Evolutionary conservation across 2,113 vertebrate species (phyloP).

Genomic region (Dasyprocta punctata): DNA sequence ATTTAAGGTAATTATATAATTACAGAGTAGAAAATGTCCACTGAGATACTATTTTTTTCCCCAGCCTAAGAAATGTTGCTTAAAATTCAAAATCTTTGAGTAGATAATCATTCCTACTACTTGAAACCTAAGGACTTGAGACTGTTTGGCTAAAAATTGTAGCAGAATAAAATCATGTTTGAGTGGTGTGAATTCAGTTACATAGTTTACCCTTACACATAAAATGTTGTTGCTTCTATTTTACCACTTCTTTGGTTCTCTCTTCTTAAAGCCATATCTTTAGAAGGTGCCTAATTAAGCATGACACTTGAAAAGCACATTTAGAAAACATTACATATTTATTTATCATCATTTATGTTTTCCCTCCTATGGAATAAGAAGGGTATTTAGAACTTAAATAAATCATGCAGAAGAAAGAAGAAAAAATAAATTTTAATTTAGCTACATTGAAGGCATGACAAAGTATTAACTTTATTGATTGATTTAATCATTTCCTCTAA

Average conservation of each 20-base stretch:
- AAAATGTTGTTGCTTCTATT: background rate
- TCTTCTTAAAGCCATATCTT: background rate
- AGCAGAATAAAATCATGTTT: background rate
- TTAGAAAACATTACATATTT: background rate
- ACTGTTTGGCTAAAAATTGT: background rate
- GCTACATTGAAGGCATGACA: background rate
- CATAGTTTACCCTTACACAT: background rate
- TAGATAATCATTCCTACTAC: background rate
- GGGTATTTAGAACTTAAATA: background rate
- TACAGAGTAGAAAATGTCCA: background rate
- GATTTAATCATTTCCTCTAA: background rate
- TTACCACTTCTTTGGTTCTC: background rate
- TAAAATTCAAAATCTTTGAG: background rate
- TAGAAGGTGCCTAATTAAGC: background rate
- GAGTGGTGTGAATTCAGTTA: background rate
- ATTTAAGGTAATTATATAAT: background rate
- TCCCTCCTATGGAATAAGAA: background rate
- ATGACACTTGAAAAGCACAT: background rate
- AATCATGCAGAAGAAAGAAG: background rate
- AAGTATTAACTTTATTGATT: background rate
- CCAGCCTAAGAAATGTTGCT: background rate
- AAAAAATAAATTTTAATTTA: conserved; percentile 38
- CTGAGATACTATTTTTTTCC: background rate
- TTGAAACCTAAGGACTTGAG: background rate
- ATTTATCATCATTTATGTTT: background rate